phyloP scores from a whole-genome alignment of 2,113 vertebrate species.

The Heptranchias perlo region DNA sequence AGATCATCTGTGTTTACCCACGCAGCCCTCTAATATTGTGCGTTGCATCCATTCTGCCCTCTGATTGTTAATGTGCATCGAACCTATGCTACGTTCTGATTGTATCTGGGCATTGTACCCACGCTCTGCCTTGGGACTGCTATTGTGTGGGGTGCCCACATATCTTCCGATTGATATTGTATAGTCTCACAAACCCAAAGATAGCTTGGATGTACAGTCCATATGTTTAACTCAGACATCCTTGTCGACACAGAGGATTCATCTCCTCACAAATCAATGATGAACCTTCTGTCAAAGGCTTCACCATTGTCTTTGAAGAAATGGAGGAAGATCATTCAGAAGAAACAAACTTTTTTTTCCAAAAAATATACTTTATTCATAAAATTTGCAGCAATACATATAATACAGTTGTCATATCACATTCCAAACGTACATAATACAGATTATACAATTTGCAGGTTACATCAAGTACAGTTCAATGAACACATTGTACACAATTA shows the following conservation, averaged over 20 bases:
- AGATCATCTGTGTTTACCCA: background rate
- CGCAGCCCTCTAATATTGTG: background rate
- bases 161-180: background rate
- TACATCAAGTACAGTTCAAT: too few relatives aligned
- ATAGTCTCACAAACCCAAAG: background rate
- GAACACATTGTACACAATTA: too few relatives aligned
- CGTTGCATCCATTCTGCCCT: background rate
- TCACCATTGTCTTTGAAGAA: background rate
- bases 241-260: background rate
- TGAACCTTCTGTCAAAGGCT: background rate
- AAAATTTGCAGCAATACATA: too few relatives aligned
- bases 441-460: too few relatives aligned
- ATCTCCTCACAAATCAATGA: background rate
- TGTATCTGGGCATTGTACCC: background rate
- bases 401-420: too few relatives aligned
- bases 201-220: background rate
- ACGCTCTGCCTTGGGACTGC: background rate
- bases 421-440: too few relatives aligned
- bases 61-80: background rate
- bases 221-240: background rate
- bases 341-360: too few relatives aligned
- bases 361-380: too few relatives aligned
- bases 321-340: background rate
- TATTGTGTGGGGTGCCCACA: background rate
- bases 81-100: background rate